phyloP scores from a whole-genome alignment of 1,140 invertebrate species.

The Megalonaias nervosa region DNA sequence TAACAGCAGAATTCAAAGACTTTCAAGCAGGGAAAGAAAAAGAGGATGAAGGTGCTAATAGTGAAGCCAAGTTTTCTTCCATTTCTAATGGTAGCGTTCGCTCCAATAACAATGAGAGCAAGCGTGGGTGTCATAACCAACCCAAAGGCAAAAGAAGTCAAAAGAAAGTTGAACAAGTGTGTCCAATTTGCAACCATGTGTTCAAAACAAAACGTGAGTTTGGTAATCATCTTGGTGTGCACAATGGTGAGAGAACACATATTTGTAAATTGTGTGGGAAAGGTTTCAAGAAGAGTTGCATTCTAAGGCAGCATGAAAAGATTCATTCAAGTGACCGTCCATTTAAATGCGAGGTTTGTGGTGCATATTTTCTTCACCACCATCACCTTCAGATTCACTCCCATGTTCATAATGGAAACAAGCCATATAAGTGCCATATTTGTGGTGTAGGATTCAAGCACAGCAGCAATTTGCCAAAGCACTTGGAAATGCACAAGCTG shows the following conservation, averaged over 20 bases:
- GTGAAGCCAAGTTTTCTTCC: not conserved
- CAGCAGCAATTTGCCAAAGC: too few relatives aligned
- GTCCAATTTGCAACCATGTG: not conserved
- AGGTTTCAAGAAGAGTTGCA: conserved; percentile 15
- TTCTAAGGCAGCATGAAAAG: conserved; percentile 13
- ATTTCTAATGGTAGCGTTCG: not conserved
- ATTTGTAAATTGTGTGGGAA: conserved; percentile 12
- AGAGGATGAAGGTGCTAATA: not conserved
- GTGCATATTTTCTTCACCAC: too few relatives aligned
- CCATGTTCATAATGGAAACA: too few relatives aligned
- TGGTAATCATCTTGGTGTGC: conserved; percentile 12
- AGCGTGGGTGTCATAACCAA: not conserved
- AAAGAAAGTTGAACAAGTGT: not conserved
- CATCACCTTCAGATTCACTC: too few relatives aligned
- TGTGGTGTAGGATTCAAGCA: too few relatives aligned
- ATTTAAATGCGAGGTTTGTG: too few relatives aligned
- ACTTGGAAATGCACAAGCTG: too few relatives aligned
- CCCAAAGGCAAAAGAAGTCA: not conserved
- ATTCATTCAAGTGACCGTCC: not conserved
- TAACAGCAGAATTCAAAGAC: not conserved
- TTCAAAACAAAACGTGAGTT: conserved; percentile 4
- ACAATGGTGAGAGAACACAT: conserved; percentile 4
- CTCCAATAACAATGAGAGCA: not conserved
- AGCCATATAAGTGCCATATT: too few relatives aligned
- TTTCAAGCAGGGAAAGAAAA: not conserved